These are phyloP conservation scores for Cyclargus thomasi DNA, from an alignment of 1,140 invertebrate genomes.

Conservation along the genomic window DNA sequence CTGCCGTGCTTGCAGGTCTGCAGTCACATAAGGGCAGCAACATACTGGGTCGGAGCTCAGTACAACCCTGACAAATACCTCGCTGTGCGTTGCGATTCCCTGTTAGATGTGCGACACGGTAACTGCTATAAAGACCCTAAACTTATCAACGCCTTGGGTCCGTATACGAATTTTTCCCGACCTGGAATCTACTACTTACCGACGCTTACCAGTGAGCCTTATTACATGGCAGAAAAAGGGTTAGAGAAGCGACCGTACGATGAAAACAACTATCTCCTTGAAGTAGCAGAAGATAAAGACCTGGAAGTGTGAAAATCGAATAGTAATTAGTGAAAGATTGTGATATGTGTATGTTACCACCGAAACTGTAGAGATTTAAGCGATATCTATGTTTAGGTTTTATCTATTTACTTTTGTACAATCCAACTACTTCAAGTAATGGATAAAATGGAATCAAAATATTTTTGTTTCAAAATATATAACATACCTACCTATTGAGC, in stretches of 20 bases:
- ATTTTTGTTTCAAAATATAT: no score
- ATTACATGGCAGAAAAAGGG: slow-evolving; percentile 41
- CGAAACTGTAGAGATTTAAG: background rate
- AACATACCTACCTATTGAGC: no score
- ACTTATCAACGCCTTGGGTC: slow-evolving; percentile 44
- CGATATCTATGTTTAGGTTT: no score
- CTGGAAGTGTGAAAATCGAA: slow-evolving; percentile 22
- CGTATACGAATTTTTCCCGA: slow-evolving; percentile 47
- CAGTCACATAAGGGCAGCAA: slow-evolving; percentile 50
- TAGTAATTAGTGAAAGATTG: background rate
- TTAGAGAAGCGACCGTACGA: slow-evolving; percentile 38
- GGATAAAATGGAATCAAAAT: no score
- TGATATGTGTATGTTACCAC: background rate
- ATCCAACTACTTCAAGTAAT: no score
- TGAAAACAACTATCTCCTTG: slow-evolving; percentile 44
- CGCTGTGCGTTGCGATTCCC: slow-evolving; percentile 41
- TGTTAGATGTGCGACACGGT: slow-evolving; percentile 38
- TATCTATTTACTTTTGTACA: no score
- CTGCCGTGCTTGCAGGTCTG: slow-evolving; percentile 56
- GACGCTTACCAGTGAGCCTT: slow-evolving; percentile 41
- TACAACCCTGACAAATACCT: slow-evolving; percentile 45
- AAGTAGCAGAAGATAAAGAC: slow-evolving; percentile 45
- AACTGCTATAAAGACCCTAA: slow-evolving; percentile 40
- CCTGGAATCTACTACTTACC: slow-evolving; percentile 60
- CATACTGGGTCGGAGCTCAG: slow-evolving; percentile 44